Evolutionary conservation across 2,797 vertebrate species (phyloP).

Genomic region (Philypnodon macrostomus): DNA sequence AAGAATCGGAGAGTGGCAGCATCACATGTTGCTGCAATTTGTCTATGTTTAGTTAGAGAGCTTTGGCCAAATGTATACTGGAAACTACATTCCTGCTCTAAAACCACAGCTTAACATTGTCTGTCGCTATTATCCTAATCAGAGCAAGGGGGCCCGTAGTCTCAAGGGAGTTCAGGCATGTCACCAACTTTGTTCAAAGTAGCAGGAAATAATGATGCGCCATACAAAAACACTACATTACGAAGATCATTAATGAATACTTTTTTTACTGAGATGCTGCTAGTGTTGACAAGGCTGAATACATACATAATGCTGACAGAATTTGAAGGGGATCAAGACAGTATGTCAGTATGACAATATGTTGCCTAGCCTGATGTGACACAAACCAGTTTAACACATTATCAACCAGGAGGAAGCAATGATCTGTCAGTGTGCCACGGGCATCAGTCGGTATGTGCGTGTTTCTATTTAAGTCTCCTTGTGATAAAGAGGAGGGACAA

Average conservation of each 20-base stretch:
- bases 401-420: conserved; percentile 11
- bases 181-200: conserved; percentile 16
- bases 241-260: neutral
- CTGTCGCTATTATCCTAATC: conserved; percentile 68
- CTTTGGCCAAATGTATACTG: conserved; percentile 32
- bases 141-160: conserved; percentile 28
- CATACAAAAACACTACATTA: conserved; percentile 1
- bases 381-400: conserved; percentile 2
- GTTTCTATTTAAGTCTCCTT: conserved; percentile 66
- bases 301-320: neutral
- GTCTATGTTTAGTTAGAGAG: conserved; percentile 62
- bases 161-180: neutral
- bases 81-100: conserved; percentile 62
- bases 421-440: conserved; percentile 36
- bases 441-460: conserved; percentile 39
- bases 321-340: conserved; percentile 10
- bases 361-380: conserved; percentile 3
- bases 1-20: conserved; percentile 41
- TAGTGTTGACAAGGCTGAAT: neutral
- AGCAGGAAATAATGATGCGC: conserved; percentile 12
- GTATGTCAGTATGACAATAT: neutral
- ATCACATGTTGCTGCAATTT: conserved; percentile 49
- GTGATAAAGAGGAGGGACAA: conserved; percentile 61
- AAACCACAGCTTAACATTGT: conserved; percentile 64
- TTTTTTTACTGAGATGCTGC: neutral